Evolutionary conservation across 2,888 invertebrate genomes (phyloP).

Genomic region (Empis stercorea): DNA sequence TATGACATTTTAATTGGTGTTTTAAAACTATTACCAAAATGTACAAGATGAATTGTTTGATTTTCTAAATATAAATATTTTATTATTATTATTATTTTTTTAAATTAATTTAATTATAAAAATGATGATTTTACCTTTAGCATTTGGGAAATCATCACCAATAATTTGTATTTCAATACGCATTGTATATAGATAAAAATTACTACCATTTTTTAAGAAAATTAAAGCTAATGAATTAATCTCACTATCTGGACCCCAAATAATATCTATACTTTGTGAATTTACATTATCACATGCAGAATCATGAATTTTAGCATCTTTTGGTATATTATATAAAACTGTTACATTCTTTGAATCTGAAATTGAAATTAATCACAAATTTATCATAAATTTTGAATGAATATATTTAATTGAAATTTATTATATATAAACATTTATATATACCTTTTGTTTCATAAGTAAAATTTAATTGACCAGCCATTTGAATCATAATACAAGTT

Average conservation of each 20-base stretch:
- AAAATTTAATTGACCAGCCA: slow-evolving; percentile 53
- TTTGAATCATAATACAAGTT: slow-evolving; percentile 51
- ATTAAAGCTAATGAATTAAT: slow-evolving; percentile 29
- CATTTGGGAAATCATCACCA: slow-evolving; percentile 30
- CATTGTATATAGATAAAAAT: slow-evolving; percentile 25
- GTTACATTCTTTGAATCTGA: slow-evolving; percentile 26
- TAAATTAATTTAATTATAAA: slow-evolving; percentile 2
- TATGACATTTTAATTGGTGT: slow-evolving; percentile 56
- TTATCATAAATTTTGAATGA: not conserved
- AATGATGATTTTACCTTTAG: slow-evolving; percentile 21
- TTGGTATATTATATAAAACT: slow-evolving; percentile 36
- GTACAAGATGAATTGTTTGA: slow-evolving; percentile 36
- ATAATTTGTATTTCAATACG: slow-evolving; percentile 22
- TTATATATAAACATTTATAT: not conserved
- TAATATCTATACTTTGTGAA: slow-evolving; percentile 36
- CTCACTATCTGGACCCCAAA: slow-evolving; percentile 19
- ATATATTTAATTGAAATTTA: not conserved
- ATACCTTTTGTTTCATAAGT: slow-evolving; percentile 29
- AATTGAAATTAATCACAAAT: too few species aligned
- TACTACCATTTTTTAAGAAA: slow-evolving; percentile 34
- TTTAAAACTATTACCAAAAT: slow-evolving; percentile 42
- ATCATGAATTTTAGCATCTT: slow-evolving; percentile 26
- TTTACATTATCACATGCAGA: slow-evolving; percentile 34
- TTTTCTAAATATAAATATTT: slow-evolving; percentile 25
- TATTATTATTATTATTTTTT: not conserved